Conservation (phyloP, 2,113 vertebrate genomes). For the Scytalopus superciliaris region DNA sequence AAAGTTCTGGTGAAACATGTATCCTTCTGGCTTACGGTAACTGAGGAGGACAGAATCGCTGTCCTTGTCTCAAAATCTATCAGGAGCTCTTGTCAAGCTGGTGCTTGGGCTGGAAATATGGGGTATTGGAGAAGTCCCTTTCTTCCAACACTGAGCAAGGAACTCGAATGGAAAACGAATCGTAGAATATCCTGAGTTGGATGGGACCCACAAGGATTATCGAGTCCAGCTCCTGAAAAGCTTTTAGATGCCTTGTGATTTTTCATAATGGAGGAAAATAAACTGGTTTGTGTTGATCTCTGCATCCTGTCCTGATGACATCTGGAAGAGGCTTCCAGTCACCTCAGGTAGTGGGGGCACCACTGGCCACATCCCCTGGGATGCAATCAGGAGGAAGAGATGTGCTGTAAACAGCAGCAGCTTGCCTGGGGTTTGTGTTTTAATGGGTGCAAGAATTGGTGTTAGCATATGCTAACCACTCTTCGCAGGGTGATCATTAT, state of each 20-base stretch:
- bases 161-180: not conserved
- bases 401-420: not conserved
- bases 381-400: conserved; percentile 16
- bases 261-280: not conserved
- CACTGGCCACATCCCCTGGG: not conserved
- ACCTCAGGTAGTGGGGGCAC: not conserved
- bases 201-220: not conserved
- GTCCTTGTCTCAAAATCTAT: not conserved
- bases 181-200: not conserved
- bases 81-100: not conserved
- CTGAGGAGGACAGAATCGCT: not conserved
- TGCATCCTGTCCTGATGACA: not conserved
- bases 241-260: not conserved
- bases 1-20: not conserved
- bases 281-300: not conserved
- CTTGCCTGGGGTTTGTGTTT: not conserved
- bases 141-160: not conserved
- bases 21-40: not conserved
- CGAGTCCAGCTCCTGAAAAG: not conserved
- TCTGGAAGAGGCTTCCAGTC: not conserved
- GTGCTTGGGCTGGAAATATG: not conserved
- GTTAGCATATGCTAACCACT: conserved; percentile 63
- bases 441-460: conserved; percentile 12
- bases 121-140: not conserved
- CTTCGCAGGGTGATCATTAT: conserved; percentile 49